Base-by-base conservation (phyloP, 2,797 vertebrate species). In the Eulemur mongoz region DNA sequence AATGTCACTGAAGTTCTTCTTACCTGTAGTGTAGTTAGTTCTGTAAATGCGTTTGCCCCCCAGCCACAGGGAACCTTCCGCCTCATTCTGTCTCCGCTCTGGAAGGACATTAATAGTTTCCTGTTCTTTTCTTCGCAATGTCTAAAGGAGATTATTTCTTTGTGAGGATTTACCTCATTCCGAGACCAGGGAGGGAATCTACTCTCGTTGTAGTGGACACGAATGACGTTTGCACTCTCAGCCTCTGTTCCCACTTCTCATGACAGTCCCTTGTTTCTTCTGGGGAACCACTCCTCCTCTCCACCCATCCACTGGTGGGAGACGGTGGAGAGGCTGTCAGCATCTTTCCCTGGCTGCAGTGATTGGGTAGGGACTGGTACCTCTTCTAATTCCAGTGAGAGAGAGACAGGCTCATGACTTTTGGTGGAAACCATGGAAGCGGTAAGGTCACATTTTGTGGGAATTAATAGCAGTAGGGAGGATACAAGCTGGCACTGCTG, bases 21-120 rank as follows among this genome's bases (percentile, higher is more conserved):
- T 86, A 45, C 90, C 78, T 59, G 67, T 50, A 70, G 83, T 83
- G 82, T 92, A 78, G 79, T 70, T 92, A 78, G 79, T 67, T 96
- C 67, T 84, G 70, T 40, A 23, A 81, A 93, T 83, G 95, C 79
- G 90, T 93, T 95, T 95, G 96, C 87, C 86, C 69, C 91, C 63
- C 89, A 96, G 83, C 72, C 35, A 57, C 88, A 72, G 93, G 1
- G 2, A 38, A 95, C 94, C 69, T 93, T 94, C 94, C 97, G 72
- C 48, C 61, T 97, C 96, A 78, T 91, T 98, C 94, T 90, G 85
- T 92, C 95, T 84, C 97, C 23, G 83, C 89, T 17, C 95, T 92
- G 85, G 96, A 97, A 93, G 63, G 72, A 48, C 90, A 72, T 78
- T 94, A 91, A 96, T 97, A 86, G 97, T 72, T 96, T 96, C 94